Evolutionary conservation across 2,797 vertebrate genomes (phyloP), one percentile per base, ranked within the genome.

Genomic region (Helostoma temminkii): DNA sequence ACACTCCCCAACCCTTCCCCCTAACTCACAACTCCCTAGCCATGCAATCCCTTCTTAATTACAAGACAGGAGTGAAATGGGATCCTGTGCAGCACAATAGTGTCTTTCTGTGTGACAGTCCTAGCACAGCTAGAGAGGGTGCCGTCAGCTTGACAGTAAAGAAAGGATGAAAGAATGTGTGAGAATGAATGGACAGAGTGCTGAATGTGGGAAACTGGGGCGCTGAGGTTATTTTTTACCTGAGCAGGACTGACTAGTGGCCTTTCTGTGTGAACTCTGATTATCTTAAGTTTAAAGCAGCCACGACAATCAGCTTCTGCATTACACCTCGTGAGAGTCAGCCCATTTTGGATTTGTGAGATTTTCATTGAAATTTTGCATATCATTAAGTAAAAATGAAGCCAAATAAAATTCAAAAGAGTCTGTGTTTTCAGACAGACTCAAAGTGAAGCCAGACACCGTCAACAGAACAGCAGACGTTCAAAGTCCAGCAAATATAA

Each of bases 81-180:
- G 91, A 94, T 91, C 90, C 85, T 68, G 82, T 39, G 42, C 82
- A 39, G 87, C 76, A 93, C 92, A 94, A 94, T 91, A 70, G 90
- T 90, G 90, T 92, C 93, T 93, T 94, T 94, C 93, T 93, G 91
- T 90, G 90, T 89, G 90, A 93, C 92, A 87, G 91, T 91, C 87
- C 79, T 90, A 91, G 91, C 89, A 89, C 78, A 68, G 90, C 82
- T 36, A 74, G 47, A 80, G 59, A 57, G 58, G 74, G 78, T 66
- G 74, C 18, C 6, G 61, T 82, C 86, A 77, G 78, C 71, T 72
- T 39, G 69, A 72, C 65, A 8, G 66, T 63, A 82, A 84, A 91
- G 84, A 89, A 90, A 87, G 71, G 88, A 84, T 71, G 80, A 86
- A 91, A 89, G 90, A 92, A 93, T 94, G 91, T 87, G 81, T 80